Conservation (phyloP, 64 coral and sea anemone genomes). For the Pocillopora verrucosa region DNA sequence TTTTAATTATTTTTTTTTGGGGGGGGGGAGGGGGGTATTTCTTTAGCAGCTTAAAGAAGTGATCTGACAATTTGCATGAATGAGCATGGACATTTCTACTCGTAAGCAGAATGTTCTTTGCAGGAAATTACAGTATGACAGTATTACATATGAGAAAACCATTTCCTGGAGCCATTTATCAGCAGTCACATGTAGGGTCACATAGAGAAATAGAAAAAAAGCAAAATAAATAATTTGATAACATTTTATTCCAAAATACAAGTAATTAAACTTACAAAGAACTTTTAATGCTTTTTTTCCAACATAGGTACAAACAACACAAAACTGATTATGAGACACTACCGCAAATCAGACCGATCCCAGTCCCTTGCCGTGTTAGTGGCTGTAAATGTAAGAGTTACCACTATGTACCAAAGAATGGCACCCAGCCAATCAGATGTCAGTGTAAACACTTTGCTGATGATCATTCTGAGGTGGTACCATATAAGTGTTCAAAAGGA, state of each 20-base stretch:
- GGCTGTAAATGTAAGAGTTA: slow-evolving; percentile 91
- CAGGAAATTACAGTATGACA: too few species aligned
- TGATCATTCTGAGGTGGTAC: slow-evolving; percentile 83
- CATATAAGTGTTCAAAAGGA: slow-evolving; percentile 85
- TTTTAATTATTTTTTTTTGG: too few species aligned
- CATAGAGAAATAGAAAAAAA: too few species aligned
- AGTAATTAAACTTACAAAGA: not conserved
- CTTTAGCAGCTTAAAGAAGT: too few species aligned
- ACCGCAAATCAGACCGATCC: slow-evolving; percentile 80
- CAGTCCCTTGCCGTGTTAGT: slow-evolving; percentile 72
- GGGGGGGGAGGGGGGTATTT: too few species aligned
- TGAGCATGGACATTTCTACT: too few species aligned
- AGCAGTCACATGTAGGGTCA: too few species aligned
- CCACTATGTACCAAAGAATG: slow-evolving; percentile 93
- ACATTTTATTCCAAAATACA: not conserved
- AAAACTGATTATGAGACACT: slow-evolving; percentile 91
- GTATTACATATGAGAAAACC: too few species aligned
- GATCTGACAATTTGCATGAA: too few species aligned
- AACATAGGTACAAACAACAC: slow-evolving; percentile 84
- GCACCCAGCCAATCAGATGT: slow-evolving; percentile 94
- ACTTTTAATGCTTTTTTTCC: not conserved
- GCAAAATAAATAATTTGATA: not conserved
- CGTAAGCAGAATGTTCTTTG: too few species aligned
- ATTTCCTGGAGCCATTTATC: too few species aligned
- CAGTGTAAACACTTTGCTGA: slow-evolving; percentile 96